phyloP scores from a whole-genome alignment of 2,113 vertebrate genomes.

The Bubalus kerabau region DNA sequence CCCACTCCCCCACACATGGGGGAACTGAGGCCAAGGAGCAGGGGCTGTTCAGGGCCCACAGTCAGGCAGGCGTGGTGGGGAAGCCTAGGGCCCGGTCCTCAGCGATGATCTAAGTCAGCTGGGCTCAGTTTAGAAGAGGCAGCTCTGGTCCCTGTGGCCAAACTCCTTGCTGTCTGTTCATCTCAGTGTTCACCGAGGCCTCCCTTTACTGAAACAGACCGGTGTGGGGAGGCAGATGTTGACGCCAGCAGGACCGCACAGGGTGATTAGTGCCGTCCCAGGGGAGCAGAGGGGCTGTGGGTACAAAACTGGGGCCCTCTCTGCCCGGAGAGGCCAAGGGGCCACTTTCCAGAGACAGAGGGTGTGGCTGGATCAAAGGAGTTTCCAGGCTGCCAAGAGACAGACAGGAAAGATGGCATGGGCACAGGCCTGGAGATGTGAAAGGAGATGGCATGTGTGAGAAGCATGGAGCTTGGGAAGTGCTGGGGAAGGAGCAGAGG shows the following conservation, averaged over 20 bases:
- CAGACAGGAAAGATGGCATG: background rate
- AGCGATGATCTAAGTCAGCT: background rate
- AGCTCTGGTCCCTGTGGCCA: background rate
- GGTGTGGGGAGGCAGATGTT: background rate
- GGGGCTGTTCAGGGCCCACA: background rate
- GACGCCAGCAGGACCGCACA: background rate
- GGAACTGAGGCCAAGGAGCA: background rate
- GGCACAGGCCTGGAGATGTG: background rate
- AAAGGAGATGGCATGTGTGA: accelerated
- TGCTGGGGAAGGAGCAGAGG: background rate
- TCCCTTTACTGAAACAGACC: background rate
- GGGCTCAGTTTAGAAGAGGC: background rate
- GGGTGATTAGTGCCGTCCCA: background rate
- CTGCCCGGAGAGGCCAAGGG: background rate
- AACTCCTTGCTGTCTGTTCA: background rate
- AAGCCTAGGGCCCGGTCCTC: background rate
- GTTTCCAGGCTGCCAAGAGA: background rate
- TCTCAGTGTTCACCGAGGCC: background rate
- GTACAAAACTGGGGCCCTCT: background rate
- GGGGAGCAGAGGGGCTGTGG: background rate
- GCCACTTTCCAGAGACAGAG: background rate
- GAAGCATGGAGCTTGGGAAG: background rate
- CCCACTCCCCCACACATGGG: background rate
- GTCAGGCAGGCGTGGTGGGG: background rate
- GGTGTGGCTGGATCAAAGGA: background rate